Conservation (phyloP, 2,113 vertebrate genomes). For the Myrmophylax atrothorax region DNA sequence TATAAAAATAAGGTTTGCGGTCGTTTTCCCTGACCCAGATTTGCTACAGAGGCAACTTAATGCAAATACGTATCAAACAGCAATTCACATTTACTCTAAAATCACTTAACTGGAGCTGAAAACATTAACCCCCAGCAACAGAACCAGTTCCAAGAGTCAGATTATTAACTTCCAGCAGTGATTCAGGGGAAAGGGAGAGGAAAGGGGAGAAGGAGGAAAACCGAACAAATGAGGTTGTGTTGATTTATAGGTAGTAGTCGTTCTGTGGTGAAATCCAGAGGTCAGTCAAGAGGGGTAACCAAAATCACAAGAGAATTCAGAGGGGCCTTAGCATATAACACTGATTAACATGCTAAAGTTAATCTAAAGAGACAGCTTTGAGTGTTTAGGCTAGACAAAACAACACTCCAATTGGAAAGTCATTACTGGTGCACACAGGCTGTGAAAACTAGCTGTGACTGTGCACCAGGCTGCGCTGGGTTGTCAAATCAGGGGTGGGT, state of each 20-base stretch:
- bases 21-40: conserved; percentile 58
- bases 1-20: conserved; percentile 36
- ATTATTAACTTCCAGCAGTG: conserved; percentile 62
- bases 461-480: neutral
- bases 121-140: conserved; percentile 75
- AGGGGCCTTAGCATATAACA: neutral
- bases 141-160: conserved; percentile 67
- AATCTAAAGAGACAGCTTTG: conserved; percentile 49
- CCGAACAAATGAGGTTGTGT: neutral
- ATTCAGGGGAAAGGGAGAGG: conserved; percentile 22
- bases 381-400: conserved; percentile 38
- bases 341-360: conserved; percentile 34
- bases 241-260: conserved; percentile 49
- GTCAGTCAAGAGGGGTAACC: conserved; percentile 62
- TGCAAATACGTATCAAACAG: conserved; percentile 39
- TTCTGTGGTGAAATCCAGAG: conserved; percentile 51
- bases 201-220: conserved; percentile 15
- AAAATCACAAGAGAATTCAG: conserved; percentile 68
- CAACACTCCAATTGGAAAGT: conserved; percentile 17
- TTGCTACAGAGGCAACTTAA: conserved; percentile 51
- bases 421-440: conserved; percentile 38
- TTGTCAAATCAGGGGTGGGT: conserved; percentile 18
- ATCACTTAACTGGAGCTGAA: conserved; percentile 49
- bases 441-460: conserved; percentile 26
- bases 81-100: conserved; percentile 53